phyloP scores from a whole-genome alignment of 2,888 invertebrate species.

The Amphipoea lucens region DNA sequence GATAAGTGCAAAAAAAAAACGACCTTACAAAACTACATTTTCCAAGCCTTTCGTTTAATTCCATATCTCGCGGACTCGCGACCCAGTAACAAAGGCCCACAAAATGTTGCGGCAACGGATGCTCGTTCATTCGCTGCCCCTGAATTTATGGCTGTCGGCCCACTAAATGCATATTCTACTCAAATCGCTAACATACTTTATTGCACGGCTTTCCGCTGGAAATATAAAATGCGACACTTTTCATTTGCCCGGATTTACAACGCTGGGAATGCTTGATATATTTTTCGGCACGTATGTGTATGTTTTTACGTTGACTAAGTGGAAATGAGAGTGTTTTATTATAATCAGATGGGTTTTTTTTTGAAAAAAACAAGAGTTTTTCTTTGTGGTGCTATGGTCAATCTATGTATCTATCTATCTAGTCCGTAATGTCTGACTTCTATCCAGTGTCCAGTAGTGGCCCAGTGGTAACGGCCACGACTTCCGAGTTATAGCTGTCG shows the following conservation, averaged over 20 bases:
- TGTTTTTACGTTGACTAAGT: constrained; percentile 24
- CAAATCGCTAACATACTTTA: constrained; percentile 80
- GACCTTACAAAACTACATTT: constrained; percentile 21
- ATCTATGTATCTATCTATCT: too few relatives aligned
- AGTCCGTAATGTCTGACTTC: neutral
- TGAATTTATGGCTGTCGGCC: constrained; percentile 81
- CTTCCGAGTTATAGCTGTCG: neutral
- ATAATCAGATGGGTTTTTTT: constrained; percentile 5
- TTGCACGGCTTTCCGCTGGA: constrained; percentile 75
- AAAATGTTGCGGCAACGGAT: constrained; percentile 75
- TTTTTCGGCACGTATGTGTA: constrained; percentile 38
- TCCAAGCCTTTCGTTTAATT: constrained; percentile 59
- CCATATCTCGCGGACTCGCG: constrained; percentile 70
- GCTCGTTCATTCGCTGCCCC: constrained; percentile 76
- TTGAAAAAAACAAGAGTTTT: neutral
- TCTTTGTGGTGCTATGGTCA: neutral
- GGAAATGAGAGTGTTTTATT: constrained; percentile 16
- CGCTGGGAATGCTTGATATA: constrained; percentile 57
- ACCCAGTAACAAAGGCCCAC: constrained; percentile 70
- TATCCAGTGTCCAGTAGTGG: neutral
- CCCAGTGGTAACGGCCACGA: too few relatives aligned
- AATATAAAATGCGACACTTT: constrained; percentile 76
- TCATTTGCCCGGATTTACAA: constrained; percentile 68
- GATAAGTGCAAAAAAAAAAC: constrained; percentile 28
- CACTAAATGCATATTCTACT: constrained; percentile 82